Base-by-base conservation (phyloP, 1,140 invertebrate species). In the Megalopta genalis region DNA sequence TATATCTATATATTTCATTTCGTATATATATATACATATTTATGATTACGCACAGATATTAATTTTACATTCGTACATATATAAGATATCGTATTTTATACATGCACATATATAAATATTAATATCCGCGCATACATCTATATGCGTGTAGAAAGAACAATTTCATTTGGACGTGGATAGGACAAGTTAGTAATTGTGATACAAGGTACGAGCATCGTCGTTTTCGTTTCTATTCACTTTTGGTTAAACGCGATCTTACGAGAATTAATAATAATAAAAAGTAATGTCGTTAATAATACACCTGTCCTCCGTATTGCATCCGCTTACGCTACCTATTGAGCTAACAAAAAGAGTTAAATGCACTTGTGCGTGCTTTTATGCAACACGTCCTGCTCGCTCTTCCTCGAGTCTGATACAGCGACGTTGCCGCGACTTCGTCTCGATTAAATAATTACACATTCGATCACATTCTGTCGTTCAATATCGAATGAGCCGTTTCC, bases 381-480 rank as follows among this genome's bases (percentile, higher is more conserved):
- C 32, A 69, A 86, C 71, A 69, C 64, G 81, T 66, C 57, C 77
- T 73, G 69, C 66, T 75, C 71, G 70, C 73, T 83, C 65, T 87
- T 80, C 82, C 70, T 88, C 72, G 86, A 87, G 83, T 88, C 70
- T 86, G 66, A 82, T 68, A 83, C 77, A 77, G 84, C 84, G 83
- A 91, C 89, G 88, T 91, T 89, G 87, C 89, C 69, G 81, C 88
- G 86, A 88, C 90, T 91, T 87, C 77, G 82, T 89, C 84, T 69
- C 23, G 49, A 68, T 67, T 73, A 39, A 27, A 49, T 10, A 39
- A 54, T 23, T 23, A 21, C 25, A 66, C 16, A 42, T 65, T n/a
- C 39, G 23, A 65, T 39, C 27, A 27, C 27, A n/a, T 42, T n/a
- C 42, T 46, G 3, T 2, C 14, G 8, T 21, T 21, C 9, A 10